phyloP scores from a whole-genome alignment of 2,113 vertebrate genomes.

The Nothocercus nigrocapillus region DNA sequence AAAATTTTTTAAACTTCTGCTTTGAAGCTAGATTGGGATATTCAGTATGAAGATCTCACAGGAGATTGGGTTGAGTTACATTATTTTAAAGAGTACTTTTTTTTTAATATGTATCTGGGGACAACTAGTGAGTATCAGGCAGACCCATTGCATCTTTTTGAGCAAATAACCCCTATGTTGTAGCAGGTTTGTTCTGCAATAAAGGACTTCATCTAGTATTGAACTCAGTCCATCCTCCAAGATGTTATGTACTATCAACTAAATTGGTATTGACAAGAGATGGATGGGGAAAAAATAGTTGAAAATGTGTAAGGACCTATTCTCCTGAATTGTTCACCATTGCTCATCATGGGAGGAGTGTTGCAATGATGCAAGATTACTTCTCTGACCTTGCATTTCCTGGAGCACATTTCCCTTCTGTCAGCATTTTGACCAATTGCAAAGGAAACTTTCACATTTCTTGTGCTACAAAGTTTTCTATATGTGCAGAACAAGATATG shows the following conservation, averaged over 20 bases:
- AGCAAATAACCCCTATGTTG: neutral
- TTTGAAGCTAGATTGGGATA: neutral
- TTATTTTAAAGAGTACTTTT: neutral
- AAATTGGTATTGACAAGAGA: neutral
- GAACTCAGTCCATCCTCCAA: neutral
- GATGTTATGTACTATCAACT: neutral
- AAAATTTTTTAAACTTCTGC: neutral
- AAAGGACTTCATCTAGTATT: neutral
- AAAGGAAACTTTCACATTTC: neutral
- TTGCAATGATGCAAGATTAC: neutral
- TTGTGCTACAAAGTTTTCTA: neutral
- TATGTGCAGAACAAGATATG: neutral
- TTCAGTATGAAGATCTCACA: neutral
- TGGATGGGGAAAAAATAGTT: fast-evolving
- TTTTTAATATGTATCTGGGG: neutral
- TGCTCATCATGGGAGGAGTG: neutral
- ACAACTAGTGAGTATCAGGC: neutral
- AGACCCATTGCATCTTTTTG: neutral
- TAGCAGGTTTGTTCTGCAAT: neutral
- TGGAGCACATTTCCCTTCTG: neutral
- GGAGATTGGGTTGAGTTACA: neutral
- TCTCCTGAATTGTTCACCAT: neutral
- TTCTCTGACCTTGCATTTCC: neutral
- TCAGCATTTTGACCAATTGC: neutral
- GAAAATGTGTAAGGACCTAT: neutral